Base-by-base conservation (phyloP, 2,888 invertebrate genomes). In the Auanema sp. region DNA sequence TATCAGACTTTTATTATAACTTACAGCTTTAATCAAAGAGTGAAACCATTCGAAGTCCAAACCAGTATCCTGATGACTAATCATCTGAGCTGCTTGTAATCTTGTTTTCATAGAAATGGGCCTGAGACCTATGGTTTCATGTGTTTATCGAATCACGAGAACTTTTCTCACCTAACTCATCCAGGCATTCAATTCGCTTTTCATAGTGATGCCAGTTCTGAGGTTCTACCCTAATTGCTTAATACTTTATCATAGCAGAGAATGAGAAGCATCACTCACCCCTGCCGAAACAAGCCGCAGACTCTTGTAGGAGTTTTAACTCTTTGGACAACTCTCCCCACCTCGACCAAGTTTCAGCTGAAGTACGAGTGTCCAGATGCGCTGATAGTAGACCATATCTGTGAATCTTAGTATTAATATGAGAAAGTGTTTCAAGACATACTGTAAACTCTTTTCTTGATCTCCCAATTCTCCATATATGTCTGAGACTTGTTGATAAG, bases 151-250 rank as follows among this genome's bases (percentile, higher is more conserved):
- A n/a, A 21, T 6, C 58, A 52, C 3, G 10, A 8, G 8, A 43
- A 55, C 5, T 16, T 3, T 8, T 11, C 24, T 21, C n/a, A 41
- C 66, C 61, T 2, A 76, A 52, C 12, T 61, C 44, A 54, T 82
- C 82, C 8, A 79, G 66, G 51, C 76, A 62, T 40, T 68, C 69
- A 25, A 83, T 80, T 21, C 79, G 63, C 56, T 75, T 77, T 49
- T 83, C 78, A 62, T 83, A 83, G 51, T 77, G 74, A 33, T 65
- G 24, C 77, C 77, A 80, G 57, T 76, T 73, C 11, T 64, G 64
- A 2, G 72, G 79, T 8, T 78, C 77, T 16, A 64, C 42, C 16
- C 69, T 68, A 33, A 76, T 63, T 1, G 82, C 81, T 80, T 58
- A 55, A 77, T 57, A 49, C 23, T 21, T 47, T 49, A 44, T 40